Base-by-base conservation (phyloP, 2,888 invertebrate species). In the Mamestra brassicae region DNA sequence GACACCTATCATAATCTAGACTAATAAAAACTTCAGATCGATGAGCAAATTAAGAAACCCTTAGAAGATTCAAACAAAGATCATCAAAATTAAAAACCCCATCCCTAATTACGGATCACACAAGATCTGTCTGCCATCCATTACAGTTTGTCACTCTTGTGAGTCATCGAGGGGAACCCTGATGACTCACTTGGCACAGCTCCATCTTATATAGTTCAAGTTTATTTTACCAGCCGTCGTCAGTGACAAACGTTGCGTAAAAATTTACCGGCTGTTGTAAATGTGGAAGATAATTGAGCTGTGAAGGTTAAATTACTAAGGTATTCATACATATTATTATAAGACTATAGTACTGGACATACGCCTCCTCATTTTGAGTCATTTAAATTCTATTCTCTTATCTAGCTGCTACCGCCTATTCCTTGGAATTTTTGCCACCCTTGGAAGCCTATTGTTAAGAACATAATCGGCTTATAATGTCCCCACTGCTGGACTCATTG, bases 131-230 rank as follows among this genome's bases (percentile, higher is more conserved):
- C 82, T 85, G 70, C 54, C 78, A 61, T 76, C 69, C 54, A 57
- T 61, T 68, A 57, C 85, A 70, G 66, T 82, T 73, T 84, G 87
- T 85, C 81, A 84, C 78, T 58, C 38, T 57, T 67, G 55, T 89
- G 90, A 90, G 78, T 90, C 90, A 90, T 67, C 36, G 57, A 84
- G 88, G 91, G 91, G 88, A 86, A 86, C 87, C 91, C 91, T 90
- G 84, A 69, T 89, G 90, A 91, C 87, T 90, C 90, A 91, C 70
- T 90, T 90, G 91, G 91, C 91, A 88, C n/a, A 3, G 34, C 63
- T 87, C 91, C 90, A 90, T 80, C 75, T 66, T 81, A 90, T 86
- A 79, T 89, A 87, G 90, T 88, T 90, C 90, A 91, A 90, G 90
- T 90, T 88, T 87, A 66, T 75, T 71, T 55, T 75, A 65, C 58